Evolutionary conservation across 2,888 invertebrate genomes (phyloP).

Genomic region (Argyra leucocephala): DNA sequence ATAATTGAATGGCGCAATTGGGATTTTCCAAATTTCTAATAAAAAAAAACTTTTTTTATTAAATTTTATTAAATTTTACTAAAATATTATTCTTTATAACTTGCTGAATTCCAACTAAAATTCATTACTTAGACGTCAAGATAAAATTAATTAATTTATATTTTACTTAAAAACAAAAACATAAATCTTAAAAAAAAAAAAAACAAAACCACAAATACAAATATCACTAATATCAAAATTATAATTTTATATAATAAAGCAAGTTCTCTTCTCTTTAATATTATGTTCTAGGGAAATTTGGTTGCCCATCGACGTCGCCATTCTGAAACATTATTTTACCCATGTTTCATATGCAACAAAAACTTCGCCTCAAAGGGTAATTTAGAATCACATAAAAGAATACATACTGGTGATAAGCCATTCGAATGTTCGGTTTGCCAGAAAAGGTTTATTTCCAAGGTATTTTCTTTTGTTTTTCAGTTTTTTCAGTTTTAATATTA

Average conservation of each 20-base stretch:
- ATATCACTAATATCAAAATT: too few relatives aligned
- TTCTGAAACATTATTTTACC: neutral
- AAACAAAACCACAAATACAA: neutral
- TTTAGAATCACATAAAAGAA: conserved; percentile 6
- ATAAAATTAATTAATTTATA: neutral
- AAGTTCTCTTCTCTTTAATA: conserved; percentile 6
- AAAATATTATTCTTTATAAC: neutral
- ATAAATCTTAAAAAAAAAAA: neutral
- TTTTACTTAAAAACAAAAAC: neutral
- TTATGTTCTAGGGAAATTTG: conserved; percentile 6
- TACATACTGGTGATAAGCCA: conserved; percentile 6
- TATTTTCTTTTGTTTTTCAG: neutral
- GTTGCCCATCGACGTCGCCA: conserved; percentile 3
- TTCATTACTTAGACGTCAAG: neutral
- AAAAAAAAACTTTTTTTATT: neutral
- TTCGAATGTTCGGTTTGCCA: neutral
- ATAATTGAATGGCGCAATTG: neutral
- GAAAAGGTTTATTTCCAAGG: conserved; percentile 6
- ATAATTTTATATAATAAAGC: neutral
- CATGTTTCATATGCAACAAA: conserved; percentile 5
- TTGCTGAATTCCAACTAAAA: neutral
- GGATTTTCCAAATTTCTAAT: conserved; percentile 1
- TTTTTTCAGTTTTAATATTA: neutral
- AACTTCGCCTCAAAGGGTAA: conserved; percentile 6
- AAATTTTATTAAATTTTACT: neutral